These are phyloP conservation scores for Bombus huntii DNA, from an alignment of 1,140 invertebrate species.

Conservation along the genomic window DNA sequence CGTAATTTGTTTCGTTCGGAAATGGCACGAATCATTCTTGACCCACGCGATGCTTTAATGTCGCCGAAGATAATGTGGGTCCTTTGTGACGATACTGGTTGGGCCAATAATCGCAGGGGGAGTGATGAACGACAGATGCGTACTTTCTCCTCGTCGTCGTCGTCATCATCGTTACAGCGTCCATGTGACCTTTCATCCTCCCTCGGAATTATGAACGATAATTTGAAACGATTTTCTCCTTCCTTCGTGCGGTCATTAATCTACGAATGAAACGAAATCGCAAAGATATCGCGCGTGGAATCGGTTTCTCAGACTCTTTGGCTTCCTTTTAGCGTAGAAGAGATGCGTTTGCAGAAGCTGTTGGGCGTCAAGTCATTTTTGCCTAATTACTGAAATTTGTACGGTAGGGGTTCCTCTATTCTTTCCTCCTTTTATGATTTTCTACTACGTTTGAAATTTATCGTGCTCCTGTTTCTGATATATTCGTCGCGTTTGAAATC, in stretches of 20 bases:
- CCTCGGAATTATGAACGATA: conserved; percentile 43
- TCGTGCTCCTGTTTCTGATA: too few species aligned
- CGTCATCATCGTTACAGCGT: not conserved
- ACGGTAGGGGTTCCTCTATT: fast-evolving
- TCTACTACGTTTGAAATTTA: too few species aligned
- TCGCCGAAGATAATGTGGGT: not conserved
- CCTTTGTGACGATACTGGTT: not conserved
- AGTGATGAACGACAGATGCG: conserved; percentile 30
- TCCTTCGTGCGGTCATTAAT: conserved; percentile 30
- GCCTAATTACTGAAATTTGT: too few species aligned
- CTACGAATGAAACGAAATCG: conserved; percentile 16
- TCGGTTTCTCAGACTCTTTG: too few species aligned
- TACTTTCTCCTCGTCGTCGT: conserved; percentile 53
- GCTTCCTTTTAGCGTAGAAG: too few species aligned
- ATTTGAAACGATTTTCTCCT: conserved; percentile 36
- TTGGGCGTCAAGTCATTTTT: too few species aligned
- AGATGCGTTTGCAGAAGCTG: too few species aligned
- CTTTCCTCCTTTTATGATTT: too few species aligned
- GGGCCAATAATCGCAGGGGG: not conserved
- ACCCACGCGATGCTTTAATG: not conserved
- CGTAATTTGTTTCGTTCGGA: too few species aligned
- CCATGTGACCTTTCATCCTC: conserved; percentile 47
- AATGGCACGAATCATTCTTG: not conserved
- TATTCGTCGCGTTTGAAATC: too few species aligned
- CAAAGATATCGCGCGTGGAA: not conserved